phyloP scores from a whole-genome alignment of 2,113 vertebrate genomes.

The Colossoma macropomum region DNA sequence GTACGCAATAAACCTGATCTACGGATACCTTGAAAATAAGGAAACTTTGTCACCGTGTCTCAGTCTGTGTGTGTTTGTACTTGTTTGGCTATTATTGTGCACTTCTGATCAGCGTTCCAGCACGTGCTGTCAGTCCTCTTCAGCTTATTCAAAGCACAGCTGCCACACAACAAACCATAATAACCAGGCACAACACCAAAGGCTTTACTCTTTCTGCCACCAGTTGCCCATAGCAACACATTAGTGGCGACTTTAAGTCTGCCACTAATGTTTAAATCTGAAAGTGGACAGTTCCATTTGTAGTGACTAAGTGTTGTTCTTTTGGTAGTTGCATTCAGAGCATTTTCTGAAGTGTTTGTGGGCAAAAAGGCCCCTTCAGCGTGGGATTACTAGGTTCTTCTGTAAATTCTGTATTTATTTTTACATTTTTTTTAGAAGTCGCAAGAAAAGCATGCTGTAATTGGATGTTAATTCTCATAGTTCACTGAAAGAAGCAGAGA shows the following conservation, averaged over 20 bases:
- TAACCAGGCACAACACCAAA: neutral
- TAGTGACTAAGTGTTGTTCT: neutral
- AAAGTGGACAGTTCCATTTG: neutral
- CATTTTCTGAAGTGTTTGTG: no score
- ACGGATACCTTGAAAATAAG: neutral
- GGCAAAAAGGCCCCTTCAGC: neutral
- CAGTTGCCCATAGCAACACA: slow-evolving; percentile 2
- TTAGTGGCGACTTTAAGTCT: slow-evolving; percentile 7
- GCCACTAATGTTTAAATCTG: neutral
- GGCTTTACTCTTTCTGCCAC: neutral
- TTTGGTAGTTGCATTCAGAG: neutral
- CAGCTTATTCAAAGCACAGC: slow-evolving; percentile 16
- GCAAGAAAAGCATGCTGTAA: neutral
- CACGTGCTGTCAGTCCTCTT: neutral
- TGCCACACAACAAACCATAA: neutral
- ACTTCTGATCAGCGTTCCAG: slow-evolving; percentile 5
- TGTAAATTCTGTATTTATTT: no score
- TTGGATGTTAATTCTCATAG: no score
- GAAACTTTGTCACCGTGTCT: neutral
- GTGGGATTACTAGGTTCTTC: no score
- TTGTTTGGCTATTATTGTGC: neutral
- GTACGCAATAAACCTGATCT: neutral
- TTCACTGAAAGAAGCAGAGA: no score
- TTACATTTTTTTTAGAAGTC: no score
- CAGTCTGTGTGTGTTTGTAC: neutral